phyloP scores from a whole-genome alignment of 2,888 invertebrate genomes.

The Oligia latruncula region DNA sequence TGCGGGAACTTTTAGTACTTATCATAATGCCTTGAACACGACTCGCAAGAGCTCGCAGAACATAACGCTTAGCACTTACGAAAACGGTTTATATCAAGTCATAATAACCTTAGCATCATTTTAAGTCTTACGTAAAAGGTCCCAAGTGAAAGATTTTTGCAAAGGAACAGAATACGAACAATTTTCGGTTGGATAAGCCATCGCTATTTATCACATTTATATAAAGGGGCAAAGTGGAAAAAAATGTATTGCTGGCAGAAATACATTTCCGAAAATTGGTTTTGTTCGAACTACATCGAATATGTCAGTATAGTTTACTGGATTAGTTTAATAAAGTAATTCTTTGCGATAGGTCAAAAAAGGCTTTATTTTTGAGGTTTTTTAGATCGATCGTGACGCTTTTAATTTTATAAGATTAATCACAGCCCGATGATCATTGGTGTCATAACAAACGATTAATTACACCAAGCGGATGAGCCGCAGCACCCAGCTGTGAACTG shows the following conservation, averaged over 20 bases:
- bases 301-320: constrained; percentile 21
- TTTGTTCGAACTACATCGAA: constrained; percentile 16
- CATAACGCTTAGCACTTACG: constrained; percentile 22
- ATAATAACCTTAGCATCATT: constrained; percentile 47
- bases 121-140: constrained; percentile 50
- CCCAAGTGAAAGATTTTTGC: constrained; percentile 46
- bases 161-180: constrained; percentile 42
- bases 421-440: constrained; percentile 11
- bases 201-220: constrained; percentile 61
- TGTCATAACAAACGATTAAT: constrained; percentile 31
- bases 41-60: constrained; percentile 12
- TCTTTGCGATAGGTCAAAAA: constrained; percentile 7
- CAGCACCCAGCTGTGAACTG: constrained; percentile 8
- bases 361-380: neutral
- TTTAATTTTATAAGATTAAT: constrained; percentile 12
- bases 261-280: constrained; percentile 50
- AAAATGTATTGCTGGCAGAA: constrained; percentile 37
- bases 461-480: constrained; percentile 9
- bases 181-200: constrained; percentile 41
- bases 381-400: neutral
- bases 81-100: constrained; percentile 39
- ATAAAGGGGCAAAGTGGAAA: constrained; percentile 28
- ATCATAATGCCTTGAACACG: constrained; percentile 1
- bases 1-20: neutral
- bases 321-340: constrained; percentile 3